phyloP scores from a whole-genome alignment of 2,888 invertebrate genomes.

The Rotaria socialis region DNA sequence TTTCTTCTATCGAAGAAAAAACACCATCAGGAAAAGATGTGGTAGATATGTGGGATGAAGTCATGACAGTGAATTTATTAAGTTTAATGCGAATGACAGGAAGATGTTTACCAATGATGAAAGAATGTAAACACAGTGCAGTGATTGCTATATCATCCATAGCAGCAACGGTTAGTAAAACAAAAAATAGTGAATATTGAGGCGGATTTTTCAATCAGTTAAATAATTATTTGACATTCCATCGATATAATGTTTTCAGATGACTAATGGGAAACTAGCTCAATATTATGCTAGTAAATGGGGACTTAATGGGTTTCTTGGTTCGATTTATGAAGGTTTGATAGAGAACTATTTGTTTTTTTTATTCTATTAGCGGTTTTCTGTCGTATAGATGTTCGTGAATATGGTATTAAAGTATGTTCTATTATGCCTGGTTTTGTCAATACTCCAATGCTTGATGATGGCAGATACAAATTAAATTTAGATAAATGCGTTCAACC shows the following conservation, averaged over 20 bases:
- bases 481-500: not conserved
- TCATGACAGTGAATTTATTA: constrained; percentile 7
- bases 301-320: constrained; percentile 2
- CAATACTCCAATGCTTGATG: not conserved
- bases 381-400: not conserved
- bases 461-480: not conserved
- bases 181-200: not conserved
- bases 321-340: constrained; percentile 28
- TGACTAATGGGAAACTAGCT: no score
- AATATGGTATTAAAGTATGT: constrained; percentile 22
- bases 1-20: not conserved
- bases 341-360: not conserved
- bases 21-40: not conserved
- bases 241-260: no score
- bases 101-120: constrained; percentile 10
- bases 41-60: constrained; percentile 21
- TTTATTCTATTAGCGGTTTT: no score
- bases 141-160: not conserved
- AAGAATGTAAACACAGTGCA: not conserved
- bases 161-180: not conserved
- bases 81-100: constrained; percentile 8
- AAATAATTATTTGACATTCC: no score
- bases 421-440: not conserved
- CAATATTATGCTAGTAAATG: constrained; percentile 26
- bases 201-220: no score